phyloP scores from a whole-genome alignment of 2,113 vertebrate species.

The Australoheros scitulus region DNA sequence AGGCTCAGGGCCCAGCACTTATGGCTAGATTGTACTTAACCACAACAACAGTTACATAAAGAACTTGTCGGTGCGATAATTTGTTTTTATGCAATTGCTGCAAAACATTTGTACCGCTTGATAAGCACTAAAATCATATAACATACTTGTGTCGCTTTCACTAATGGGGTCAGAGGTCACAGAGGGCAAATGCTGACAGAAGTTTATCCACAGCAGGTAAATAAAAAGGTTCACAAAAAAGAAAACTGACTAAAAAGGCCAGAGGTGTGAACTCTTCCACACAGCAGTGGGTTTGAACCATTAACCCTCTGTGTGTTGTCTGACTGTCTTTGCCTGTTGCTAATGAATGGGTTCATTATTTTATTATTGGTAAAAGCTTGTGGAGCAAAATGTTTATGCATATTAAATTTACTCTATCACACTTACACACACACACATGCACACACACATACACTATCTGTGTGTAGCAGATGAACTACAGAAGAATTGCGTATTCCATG shows the following conservation, averaged over 20 bases:
- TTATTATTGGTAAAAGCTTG: slow-evolving; percentile 58
- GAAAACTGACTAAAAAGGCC: not conserved
- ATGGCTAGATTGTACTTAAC: not conserved
- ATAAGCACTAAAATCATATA: not conserved
- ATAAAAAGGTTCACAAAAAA: not conserved
- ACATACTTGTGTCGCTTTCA: rapidly evolving
- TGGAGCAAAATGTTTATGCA: slow-evolving; percentile 47
- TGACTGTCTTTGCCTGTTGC: not conserved
- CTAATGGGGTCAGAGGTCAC: not conserved
- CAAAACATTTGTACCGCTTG: not conserved
- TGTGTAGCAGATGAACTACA: slow-evolving; percentile 13
- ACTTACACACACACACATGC: slow-evolving; percentile 23
- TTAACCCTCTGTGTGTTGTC: not conserved
- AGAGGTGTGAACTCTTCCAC: not conserved
- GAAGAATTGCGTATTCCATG: not conserved
- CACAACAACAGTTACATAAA: rapidly evolving
- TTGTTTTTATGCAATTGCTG: not conserved
- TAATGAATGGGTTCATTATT: slow-evolving; percentile 38
- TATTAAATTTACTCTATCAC: slow-evolving; percentile 65
- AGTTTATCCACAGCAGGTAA: not conserved
- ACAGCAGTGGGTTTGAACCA: not conserved
- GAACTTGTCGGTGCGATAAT: not conserved
- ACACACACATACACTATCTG: not conserved
- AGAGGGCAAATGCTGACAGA: not conserved
- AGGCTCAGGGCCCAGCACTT: not conserved